These are phyloP conservation scores for Euleptes europaea DNA, from an alignment of 2,113 vertebrate species.

Conservation along the genomic window DNA sequence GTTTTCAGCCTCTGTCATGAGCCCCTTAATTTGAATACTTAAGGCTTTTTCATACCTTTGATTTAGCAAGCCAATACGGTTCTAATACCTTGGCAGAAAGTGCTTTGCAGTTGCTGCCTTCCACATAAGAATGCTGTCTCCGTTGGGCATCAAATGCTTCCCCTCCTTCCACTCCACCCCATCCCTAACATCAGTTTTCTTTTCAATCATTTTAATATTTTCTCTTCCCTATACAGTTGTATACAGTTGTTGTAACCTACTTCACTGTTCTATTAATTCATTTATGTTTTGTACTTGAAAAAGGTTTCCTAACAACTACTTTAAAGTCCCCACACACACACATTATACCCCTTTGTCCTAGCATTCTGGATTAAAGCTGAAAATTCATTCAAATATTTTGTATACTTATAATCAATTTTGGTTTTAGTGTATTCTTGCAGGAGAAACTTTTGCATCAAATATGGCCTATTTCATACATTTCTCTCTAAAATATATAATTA, in stretches of 20 bases:
- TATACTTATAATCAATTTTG: neutral
- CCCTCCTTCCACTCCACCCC: too few species aligned
- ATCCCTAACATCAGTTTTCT: neutral
- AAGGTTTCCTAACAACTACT: neutral
- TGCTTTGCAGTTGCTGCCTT: too few species aligned
- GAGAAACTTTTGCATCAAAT: neutral
- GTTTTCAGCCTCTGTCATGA: neutral
- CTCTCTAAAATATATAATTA: neutral
- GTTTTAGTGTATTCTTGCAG: slow-evolving; percentile 1
- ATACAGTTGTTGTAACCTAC: neutral
- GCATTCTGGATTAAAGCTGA: neutral
- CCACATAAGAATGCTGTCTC: neutral
- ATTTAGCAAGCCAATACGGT: neutral
- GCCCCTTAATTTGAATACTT: neutral
- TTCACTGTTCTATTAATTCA: neutral
- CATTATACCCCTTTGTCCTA: neutral
- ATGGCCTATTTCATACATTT: neutral
- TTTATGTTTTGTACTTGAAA: neutral
- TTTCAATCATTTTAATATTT: neutral
- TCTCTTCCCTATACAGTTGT: neutral
- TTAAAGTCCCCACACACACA: neutral
- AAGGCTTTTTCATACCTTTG: neutral
- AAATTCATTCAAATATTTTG: neutral
- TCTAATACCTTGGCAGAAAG: neutral
- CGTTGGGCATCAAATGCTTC: neutral